Evolutionary conservation across 2,888 invertebrate genomes (phyloP).

Genomic region (Andrena bicolor): DNA sequence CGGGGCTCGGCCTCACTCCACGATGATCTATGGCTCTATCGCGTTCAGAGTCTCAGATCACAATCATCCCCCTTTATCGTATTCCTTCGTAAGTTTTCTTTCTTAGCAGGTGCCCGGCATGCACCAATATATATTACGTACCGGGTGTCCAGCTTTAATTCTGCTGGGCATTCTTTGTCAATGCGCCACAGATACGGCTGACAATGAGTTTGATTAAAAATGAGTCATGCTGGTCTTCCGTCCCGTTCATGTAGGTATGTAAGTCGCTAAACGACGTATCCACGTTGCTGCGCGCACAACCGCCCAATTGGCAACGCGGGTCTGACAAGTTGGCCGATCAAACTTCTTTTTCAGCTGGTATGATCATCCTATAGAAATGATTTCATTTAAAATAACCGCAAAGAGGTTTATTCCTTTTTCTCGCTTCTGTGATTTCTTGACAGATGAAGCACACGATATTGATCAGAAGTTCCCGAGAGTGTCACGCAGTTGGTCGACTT

Average conservation of each 20-base stretch:
- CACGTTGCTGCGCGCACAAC: not conserved
- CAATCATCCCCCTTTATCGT: conserved; percentile 78
- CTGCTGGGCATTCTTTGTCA: conserved; percentile 37
- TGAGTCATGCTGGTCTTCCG: not conserved
- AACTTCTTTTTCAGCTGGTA: not conserved
- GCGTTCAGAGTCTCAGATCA: conserved; percentile 80
- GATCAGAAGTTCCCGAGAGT: too few relatives aligned
- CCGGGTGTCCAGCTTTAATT: conserved; percentile 73
- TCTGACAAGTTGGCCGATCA: not conserved
- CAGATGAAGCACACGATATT: too few relatives aligned
- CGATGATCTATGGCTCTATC: conserved; percentile 83
- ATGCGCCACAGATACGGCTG: conserved; percentile 25
- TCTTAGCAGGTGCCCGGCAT: conserved; percentile 75
- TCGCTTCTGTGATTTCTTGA: too few relatives aligned
- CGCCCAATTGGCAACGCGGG: not conserved
- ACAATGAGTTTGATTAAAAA: conserved; percentile 29
- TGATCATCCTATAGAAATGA: not conserved
- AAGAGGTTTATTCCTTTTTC: too few relatives aligned
- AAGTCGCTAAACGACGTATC: not conserved
- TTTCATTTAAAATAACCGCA: too few relatives aligned
- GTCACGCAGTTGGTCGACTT: too few relatives aligned
- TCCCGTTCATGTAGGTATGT: not conserved
- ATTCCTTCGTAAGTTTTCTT: conserved; percentile 74
- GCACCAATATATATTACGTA: conserved; percentile 70
- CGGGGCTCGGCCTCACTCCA: conserved; percentile 73